Evolutionary conservation across 1,140 invertebrate genomes (phyloP), one percentile per base, ranked within the genome.

Genomic region (Trichonephila clavata): DNA sequence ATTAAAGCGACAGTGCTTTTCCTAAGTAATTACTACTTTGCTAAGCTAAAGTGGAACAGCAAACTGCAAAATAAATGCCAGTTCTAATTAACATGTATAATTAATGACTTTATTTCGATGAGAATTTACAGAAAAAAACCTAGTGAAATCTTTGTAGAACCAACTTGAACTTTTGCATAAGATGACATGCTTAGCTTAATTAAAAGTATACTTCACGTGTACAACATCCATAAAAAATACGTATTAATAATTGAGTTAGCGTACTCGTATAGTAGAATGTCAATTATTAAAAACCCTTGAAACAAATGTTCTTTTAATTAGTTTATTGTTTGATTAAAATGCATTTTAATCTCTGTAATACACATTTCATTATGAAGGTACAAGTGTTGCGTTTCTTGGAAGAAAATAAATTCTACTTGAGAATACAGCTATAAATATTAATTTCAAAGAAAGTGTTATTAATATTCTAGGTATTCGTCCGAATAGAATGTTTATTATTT

Each of bases 61-160:
- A 39, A 32, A 77, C 71, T 39, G 10, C 71, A 14, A 77, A 77
- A 77, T 77, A 77, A 77, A 39, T 32, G 71, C 71, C 71, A 77
- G 71, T 77, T 77, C 71, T 77, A 77, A 77, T 77, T 39, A 77
- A 77, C 71, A 77, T 77, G 71, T 77, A 77, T 77, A 77, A 77
- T 77, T 77, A 77, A 77, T 77, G 71, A 39, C 71, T 77, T 77
- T 77, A 77, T 77, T 77, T 77, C 32, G 71, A 32, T 77, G 71
- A 77, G 32, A 39, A 39, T 77, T 77, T 77, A 27, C 32, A 77
- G 18, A 32, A 77, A 77, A 32, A 77, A 32, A 18, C 6, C 32
- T 27, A 32, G 16, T 18, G 4, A 21, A 63, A 20, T 63, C 21
- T 77, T 77, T 77, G 27, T 16, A 16, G 16, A 32, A 39, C 14